phyloP scores from a whole-genome alignment of 2,113 vertebrate genomes.

The Collichthys lucidus region DNA sequence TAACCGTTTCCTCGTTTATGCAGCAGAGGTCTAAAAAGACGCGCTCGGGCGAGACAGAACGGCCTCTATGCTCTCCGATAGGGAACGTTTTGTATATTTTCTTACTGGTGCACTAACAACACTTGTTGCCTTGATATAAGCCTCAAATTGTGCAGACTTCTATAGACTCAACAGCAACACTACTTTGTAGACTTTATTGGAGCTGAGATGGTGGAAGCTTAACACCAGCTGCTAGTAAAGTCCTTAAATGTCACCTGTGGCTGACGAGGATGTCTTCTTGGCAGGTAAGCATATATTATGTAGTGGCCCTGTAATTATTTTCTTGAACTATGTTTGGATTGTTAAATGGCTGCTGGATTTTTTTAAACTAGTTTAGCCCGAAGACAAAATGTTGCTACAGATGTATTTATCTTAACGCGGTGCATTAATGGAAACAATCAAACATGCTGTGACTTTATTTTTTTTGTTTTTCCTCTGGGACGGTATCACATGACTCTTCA shows the following conservation, averaged over 20 bases:
- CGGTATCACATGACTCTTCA: slow-evolving; percentile 30
- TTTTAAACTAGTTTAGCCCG: not conserved
- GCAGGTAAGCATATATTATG: not conserved
- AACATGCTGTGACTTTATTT: slow-evolving; percentile 25
- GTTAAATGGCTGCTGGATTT: slow-evolving; percentile 2
- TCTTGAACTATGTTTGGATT: not conserved
- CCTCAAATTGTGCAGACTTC: not conserved
- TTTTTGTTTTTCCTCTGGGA: slow-evolving; percentile 56
- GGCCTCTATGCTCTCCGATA: slow-evolving; percentile 44
- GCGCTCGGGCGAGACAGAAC: slow-evolving; percentile 48
- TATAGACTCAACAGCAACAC: not conserved
- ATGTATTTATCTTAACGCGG: slow-evolving; percentile 34
- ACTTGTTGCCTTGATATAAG: slow-evolving; percentile 8
- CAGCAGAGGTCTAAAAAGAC: slow-evolving; percentile 49
- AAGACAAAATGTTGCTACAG: slow-evolving; percentile 6
- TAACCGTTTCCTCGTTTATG: slow-evolving; percentile 62
- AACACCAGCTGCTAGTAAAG: slow-evolving; percentile 10
- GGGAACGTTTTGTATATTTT: slow-evolving; percentile 48
- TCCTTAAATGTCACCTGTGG: slow-evolving; percentile 33
- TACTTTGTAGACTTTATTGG: not conserved
- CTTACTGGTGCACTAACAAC: slow-evolving; percentile 5
- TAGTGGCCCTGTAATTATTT: slow-evolving; percentile 19
- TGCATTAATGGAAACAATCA: slow-evolving; percentile 47
- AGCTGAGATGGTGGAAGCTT: not conserved
- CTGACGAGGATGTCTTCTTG: not conserved